Conservation (phyloP, 2,888 invertebrate genomes). For the Pseudoips prasinana region DNA sequence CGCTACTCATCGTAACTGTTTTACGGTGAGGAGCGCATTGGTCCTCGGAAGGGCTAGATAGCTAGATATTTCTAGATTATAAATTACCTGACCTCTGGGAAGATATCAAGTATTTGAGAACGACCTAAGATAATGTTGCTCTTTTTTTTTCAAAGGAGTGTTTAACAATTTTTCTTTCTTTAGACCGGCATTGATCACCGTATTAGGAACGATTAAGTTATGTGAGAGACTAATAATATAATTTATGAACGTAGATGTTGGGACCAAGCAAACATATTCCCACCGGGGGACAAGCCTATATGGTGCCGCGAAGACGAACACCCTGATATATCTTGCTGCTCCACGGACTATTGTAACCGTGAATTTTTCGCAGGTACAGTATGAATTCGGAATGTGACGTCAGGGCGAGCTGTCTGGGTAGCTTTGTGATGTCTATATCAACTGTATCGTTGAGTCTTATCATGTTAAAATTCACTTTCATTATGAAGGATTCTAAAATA, state of each 20-base stretch:
- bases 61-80: no score
- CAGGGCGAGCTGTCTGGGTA: slow-evolving; percentile 51
- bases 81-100: no score
- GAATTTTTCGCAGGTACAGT: slow-evolving; percentile 66
- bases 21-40: no score
- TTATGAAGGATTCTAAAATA: slow-evolving; percentile 9
- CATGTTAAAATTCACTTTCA: slow-evolving; percentile 23
- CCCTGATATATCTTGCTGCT: slow-evolving; percentile 83
- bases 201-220: slow-evolving; percentile 32
- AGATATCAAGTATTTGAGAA: no score
- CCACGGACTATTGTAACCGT: slow-evolving; percentile 87
- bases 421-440: slow-evolving; percentile 71
- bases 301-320: slow-evolving; percentile 80
- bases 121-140: no score
- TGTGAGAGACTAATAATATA: slow-evolving; percentile 46
- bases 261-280: slow-evolving; percentile 80
- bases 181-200: slow-evolving; percentile 78
- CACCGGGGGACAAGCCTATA: slow-evolving; percentile 82
- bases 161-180: slow-evolving; percentile 42
- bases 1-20: no score
- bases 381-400: slow-evolving; percentile 56
- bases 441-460: slow-evolving; percentile 42
- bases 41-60: no score
- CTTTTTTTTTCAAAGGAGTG: neutral
- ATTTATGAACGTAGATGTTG: slow-evolving; percentile 83